phyloP scores from a whole-genome alignment of 2,888 invertebrate genomes.

The Pteria penguin region DNA sequence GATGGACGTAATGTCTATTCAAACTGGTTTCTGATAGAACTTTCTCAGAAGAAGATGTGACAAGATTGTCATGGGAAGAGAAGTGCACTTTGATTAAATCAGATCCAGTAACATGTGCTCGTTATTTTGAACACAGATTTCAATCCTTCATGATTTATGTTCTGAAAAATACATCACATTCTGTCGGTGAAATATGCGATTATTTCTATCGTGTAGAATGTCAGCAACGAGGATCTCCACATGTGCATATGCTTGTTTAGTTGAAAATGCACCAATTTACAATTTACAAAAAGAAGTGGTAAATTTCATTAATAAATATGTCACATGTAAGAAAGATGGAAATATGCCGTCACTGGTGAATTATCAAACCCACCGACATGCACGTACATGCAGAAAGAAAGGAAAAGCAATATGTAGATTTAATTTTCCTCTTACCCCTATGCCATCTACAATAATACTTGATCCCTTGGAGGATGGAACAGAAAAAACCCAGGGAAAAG shows the following conservation, averaged over 20 bases:
- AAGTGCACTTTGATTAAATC: no score
- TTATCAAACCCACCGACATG: slow-evolving; percentile 45
- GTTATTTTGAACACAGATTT: slow-evolving; percentile 42
- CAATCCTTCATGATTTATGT: slow-evolving; percentile 36
- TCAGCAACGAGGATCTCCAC: slow-evolving; percentile 52
- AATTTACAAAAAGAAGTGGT: no score
- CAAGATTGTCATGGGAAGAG: no score
- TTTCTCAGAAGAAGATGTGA: no score
- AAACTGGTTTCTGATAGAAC: no score
- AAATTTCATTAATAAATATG: slow-evolving; percentile 49
- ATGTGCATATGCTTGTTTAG: slow-evolving; percentile 49
- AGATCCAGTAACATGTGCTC: slow-evolving; percentile 46
- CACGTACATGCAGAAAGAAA: slow-evolving; percentile 40
- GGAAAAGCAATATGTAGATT: slow-evolving; percentile 49
- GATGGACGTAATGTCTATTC: no score
- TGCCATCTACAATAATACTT: slow-evolving; percentile 46
- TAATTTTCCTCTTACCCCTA: slow-evolving; percentile 50
- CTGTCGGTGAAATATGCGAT: slow-evolving; percentile 36
- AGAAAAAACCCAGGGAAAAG: background rate
- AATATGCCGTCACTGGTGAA: slow-evolving; percentile 30
- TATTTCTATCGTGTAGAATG: slow-evolving; percentile 41
- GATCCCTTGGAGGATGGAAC: slow-evolving; percentile 37
- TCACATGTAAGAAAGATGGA: slow-evolving; percentile 44
- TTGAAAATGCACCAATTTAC: slow-evolving; percentile 46
- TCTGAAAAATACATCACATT: slow-evolving; percentile 13